Evolutionary conservation across 2,888 invertebrate genomes (phyloP), one percentile per base, ranked within the genome.

Genomic region (Melitaea athalia): DNA sequence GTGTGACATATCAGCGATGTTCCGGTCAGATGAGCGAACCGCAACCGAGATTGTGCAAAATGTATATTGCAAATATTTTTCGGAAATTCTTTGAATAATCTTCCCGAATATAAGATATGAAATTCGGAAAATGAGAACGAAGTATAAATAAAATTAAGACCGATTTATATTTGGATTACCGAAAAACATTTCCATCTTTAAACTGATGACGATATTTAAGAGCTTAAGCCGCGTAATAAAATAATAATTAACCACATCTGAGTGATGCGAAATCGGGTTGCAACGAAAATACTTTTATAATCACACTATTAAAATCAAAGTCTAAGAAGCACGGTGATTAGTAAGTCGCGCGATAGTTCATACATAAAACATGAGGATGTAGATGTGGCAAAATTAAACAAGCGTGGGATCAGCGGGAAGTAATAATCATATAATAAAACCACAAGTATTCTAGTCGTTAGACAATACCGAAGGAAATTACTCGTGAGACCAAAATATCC

Each of bases 351-450:
- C 45, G 57, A 3, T 33, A 59, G 8, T 63, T 63, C 45, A 15
- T 33, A 59, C 63, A 60, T 69, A 47, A 66, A 63, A 59, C 12
- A n/a, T 31, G 5, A 68, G 68, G 63, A 66, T 59, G 63, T 59
- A 50, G 69, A 50, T 63, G 66, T 57, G 59, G 55, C 57, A 61
- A 59, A 63, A 63, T 42, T 17, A 45, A 38, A 15, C 64, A 45
- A n/a, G 62, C 64, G 68, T 68, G 62, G 68, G 68, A 42, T 60
- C 47, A 55, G 24, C 68, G 69, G 68, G 68, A 65, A 68, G 45
- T 65, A 42, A 68, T 71, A 71, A 71, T 71, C 71, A 69, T 71
- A 66, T 69, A 68, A 71, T 66, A 62, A 66, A 66, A 71, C 53
- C 63, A 47, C 52, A 52, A 42, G 38, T 47, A 60, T 69, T 63